These are phyloP conservation scores for Sebastes taczanowskii DNA, from an alignment of 2,797 vertebrate species.

Conservation along the genomic window DNA sequence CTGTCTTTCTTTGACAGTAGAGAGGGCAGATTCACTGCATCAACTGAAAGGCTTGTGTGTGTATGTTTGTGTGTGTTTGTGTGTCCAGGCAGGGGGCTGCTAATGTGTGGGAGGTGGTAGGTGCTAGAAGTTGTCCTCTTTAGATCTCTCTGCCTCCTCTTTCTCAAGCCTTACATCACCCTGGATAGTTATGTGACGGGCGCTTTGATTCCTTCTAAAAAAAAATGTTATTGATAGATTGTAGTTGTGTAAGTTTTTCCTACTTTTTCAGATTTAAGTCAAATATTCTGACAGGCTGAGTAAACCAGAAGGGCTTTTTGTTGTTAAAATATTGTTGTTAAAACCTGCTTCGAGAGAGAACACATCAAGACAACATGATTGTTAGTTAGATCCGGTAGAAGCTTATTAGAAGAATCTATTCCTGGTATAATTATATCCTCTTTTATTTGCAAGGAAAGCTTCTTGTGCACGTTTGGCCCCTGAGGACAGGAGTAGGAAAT, in stretches of 20 bases:
- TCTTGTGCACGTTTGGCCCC: slow-evolving; percentile 41
- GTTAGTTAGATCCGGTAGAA: slow-evolving; percentile 17
- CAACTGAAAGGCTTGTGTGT: slow-evolving; percentile 20
- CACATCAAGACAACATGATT: slow-evolving; percentile 17
- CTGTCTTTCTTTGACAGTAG: slow-evolving; percentile 4
- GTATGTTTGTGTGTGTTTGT: slow-evolving; percentile 31
- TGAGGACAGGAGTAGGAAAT: slow-evolving; percentile 63
- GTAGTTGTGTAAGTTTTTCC: slow-evolving; percentile 55
- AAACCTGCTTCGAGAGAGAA: neutral
- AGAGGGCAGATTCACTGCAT: slow-evolving; percentile 5
- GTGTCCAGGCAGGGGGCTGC: slow-evolving; percentile 55
- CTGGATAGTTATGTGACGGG: slow-evolving; percentile 53
- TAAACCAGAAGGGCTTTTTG: neutral
- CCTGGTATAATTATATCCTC: slow-evolving; percentile 48
- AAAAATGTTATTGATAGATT: slow-evolving; percentile 48
- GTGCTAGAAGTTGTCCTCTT: slow-evolving; percentile 63
- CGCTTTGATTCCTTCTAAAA: slow-evolving; percentile 47
- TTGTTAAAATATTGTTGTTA: neutral
- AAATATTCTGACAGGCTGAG: neutral
- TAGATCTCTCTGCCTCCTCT: slow-evolving; percentile 67
- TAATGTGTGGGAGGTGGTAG: slow-evolving; percentile 64
- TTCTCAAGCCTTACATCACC: slow-evolving; percentile 74
- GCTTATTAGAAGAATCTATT: slow-evolving; percentile 36
- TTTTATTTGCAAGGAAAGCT: slow-evolving; percentile 44
- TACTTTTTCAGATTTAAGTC: slow-evolving; percentile 34